Evolutionary conservation across 1,140 invertebrate genomes (phyloP), one percentile per base, ranked within the genome.

Genomic region (Pomacea maculata): DNA sequence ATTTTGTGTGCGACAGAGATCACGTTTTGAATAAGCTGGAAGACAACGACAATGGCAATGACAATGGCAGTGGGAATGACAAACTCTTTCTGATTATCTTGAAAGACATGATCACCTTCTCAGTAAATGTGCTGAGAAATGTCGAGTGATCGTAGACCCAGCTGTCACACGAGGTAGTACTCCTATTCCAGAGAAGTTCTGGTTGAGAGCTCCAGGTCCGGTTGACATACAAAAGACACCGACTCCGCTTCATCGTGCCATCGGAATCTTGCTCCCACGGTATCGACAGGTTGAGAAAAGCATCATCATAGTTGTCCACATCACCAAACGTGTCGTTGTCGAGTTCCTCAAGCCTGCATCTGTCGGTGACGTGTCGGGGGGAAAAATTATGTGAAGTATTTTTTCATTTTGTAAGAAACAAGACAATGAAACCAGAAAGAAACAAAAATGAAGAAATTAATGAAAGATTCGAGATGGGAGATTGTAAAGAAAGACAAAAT

Each of bases 101-200:
- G 34, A 45, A 45, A 25, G 12, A 21, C 21, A 21, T 12, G 67
- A 70, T 70, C 21, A 79, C 83, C 72, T 80, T 10, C 34, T 79
- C 78, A 55, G 82, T 80, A 54, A 82, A 83, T 2, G 82, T 83
- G 29, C 34, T 80, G 61, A 78, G 34, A 61, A 96, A 90, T 77
- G 95, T 95, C n/a, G 96, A 96, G 57, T 94, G 87, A 45, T 95
- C 95, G 17, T 94, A 94, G 78, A 97, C 91, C 86, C 96, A 97
- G 86, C 97, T 96, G 88, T 97, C 97, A 0, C 96, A 96, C 55
- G 95, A 93, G 83, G 95, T 94, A 54, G 96, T 91, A 19, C 96
- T 96, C 82, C 95, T 95, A 80, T 95, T 94, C 80, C 81, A 85
- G 87, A 79, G 21, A 19, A 64, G 34, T 72, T 81, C n/a, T 77